Percentiles rank a stretch among this genome's conserved stretches.
phyloP scores from a whole-genome alignment of 1,140 invertebrate genomes.

The Platorchestia sp. region DNA sequence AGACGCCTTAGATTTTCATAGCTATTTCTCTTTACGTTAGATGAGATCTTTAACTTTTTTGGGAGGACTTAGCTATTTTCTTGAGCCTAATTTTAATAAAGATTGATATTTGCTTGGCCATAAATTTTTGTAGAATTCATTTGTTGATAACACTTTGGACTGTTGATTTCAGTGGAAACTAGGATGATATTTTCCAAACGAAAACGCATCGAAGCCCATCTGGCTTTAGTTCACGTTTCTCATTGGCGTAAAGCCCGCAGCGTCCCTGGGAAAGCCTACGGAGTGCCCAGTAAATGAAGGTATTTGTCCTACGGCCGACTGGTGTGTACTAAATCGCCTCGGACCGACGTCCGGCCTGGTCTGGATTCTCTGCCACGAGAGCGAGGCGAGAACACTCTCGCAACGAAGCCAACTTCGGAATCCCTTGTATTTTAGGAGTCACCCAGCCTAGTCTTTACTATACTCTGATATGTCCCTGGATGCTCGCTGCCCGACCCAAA shows the following conservation, averaged over 20 bases:
- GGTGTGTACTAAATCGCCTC: constrained; percentile 13
- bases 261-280: background rate
- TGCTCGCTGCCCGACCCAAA: background rate
- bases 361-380: background rate
- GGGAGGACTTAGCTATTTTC: background rate
- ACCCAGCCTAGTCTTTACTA: constrained; percentile 12
- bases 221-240: background rate
- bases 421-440: constrained; percentile 33
- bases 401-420: constrained; percentile 4
- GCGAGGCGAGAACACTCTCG: background rate
- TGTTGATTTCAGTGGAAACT: background rate
- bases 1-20: background rate
- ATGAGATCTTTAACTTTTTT: no score
- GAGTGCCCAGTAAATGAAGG: constrained; percentile 32
- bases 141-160: background rate
- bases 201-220: background rate
- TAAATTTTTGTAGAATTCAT: background rate
- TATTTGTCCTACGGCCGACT: constrained; percentile 26
- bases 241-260: background rate
- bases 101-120: background rate
- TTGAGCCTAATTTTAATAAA: background rate
- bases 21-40: background rate
- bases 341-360: background rate
- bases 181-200: background rate
- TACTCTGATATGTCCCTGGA: constrained; percentile 36